Conservation (phyloP, 2,113 vertebrate genomes). For the Abramis brama region DNA sequence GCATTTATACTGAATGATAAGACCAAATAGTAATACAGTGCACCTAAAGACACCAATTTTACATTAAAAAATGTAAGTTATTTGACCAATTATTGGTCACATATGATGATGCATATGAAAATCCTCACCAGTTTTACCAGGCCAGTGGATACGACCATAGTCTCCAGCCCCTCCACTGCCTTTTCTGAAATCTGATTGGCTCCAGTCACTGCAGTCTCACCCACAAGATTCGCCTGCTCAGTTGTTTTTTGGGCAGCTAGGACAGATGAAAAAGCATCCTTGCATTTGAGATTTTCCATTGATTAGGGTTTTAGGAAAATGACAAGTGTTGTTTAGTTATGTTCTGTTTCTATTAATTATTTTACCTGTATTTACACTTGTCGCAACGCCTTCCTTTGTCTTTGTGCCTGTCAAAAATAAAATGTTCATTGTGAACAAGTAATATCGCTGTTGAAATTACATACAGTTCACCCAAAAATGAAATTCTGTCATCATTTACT, state of each 20-base stretch:
- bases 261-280: not conserved
- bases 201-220: conserved; percentile 82
- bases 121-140: conserved; percentile 81
- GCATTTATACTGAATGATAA: not conserved
- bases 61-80: too few relatives aligned
- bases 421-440: not conserved
- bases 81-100: too few relatives aligned
- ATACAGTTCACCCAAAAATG: not conserved
- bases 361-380: conserved; percentile 89
- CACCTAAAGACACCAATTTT: too few relatives aligned
- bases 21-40: not conserved
- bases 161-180: conserved; percentile 86
- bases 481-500: not conserved
- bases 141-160: conserved; percentile 78
- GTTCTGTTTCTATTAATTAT: not conserved
- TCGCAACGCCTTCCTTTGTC: conserved; percentile 91
- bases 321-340: not conserved
- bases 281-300: not conserved
- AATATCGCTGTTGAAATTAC: not conserved
- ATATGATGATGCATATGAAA: not conserved
- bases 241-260: conserved; percentile 91
- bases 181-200: conserved; percentile 87
- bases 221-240: conserved; percentile 86
- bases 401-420: conserved; percentile 82
- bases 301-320: not conserved